Evolutionary conservation across 2,797 vertebrate species (phyloP), one percentile per base, ranked within the genome.

Genomic region (Ctenochaetus hawaiiensis): DNA sequence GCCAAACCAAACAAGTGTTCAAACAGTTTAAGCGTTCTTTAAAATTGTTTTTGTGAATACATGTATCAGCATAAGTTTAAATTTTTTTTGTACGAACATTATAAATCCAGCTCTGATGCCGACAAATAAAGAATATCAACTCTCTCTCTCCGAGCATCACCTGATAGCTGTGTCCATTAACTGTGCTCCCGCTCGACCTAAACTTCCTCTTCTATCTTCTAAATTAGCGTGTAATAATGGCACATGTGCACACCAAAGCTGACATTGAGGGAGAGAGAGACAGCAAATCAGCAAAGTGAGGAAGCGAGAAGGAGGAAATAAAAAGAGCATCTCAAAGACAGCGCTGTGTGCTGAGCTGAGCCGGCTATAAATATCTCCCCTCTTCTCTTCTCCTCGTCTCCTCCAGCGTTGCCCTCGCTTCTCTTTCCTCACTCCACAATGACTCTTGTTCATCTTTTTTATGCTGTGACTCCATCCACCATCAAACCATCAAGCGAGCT

Each of bases 311-410:
- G 52, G 54, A 62, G 68, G 43, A 43, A 67, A 64, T 67, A 67
- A 78, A 76, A 78, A 65, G 65, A 74, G 51, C 54, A 72, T 87
- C 81, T 74, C 34, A 74, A 81, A 89, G 78, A 64, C 69, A 76
- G 76, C 30, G 20, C 72, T 77, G 43, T 44, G 90, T 83, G 87
- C 81, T 4, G 75, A 80, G 84, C 82, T 56, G 67, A 75, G 78
- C 51, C 8, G 16, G 75, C 90, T 93, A 91, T 87, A 90, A 91
- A 93, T 93, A 91, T 87, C 79, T 76, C 18, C 43, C 41, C 30
- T 34, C 63, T 72, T 79, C 68, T 72, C 54, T 54, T 61, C 52
- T 83, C 61, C 66, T 84, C 10, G n/a, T 83, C 77, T 84, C 83
- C 72, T 78, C 71, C 71, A 63, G 74, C 41, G 54, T 66, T 77